Conservation (phyloP, 2,797 vertebrate species). For the Poeciliopsis paucimaculata region DNA sequence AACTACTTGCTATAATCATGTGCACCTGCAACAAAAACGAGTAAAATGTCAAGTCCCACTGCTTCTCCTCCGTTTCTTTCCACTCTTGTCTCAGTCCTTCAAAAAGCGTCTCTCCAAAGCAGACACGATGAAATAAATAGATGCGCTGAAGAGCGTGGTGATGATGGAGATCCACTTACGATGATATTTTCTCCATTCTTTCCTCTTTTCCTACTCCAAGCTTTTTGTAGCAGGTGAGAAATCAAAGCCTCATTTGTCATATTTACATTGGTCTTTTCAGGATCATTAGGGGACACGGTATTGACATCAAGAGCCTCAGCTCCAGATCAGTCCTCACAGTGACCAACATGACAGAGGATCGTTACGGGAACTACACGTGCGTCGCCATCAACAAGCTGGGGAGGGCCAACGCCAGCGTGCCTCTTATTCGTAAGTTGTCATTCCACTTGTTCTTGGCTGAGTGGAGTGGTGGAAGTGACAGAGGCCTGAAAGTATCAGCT, state of each 20-base stretch:
- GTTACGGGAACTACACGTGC: constrained; percentile 99
- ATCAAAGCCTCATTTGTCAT: constrained; percentile 38
- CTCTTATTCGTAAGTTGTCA: constrained; percentile 95
- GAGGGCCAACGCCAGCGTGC: constrained; percentile 93
- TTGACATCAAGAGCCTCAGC: constrained; percentile 94
- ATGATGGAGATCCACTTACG: constrained; percentile 50
- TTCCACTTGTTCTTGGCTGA: constrained; percentile 55
- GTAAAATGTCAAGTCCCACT: constrained; percentile 64
- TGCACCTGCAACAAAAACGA: constrained; percentile 59
- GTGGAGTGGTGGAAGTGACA: constrained; percentile 43
- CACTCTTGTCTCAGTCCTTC: constrained; percentile 57
- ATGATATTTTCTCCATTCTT: constrained; percentile 47
- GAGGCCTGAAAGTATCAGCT: constrained; percentile 26
- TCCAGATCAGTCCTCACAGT: constrained; percentile 97
- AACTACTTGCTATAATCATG: constrained; percentile 50
- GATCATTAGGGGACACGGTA: constrained; percentile 94
- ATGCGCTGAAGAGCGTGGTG: constrained; percentile 60
- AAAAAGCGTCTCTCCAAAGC: constrained; percentile 46
- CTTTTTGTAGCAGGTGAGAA: constrained; percentile 23
- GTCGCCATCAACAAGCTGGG: constrained; percentile 97
- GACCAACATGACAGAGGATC: constrained; percentile 98
- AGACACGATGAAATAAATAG: constrained; percentile 49
- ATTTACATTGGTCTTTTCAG: constrained; percentile 75
- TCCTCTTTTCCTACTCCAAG: constrained; percentile 11
- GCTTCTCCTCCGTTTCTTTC: constrained; percentile 58